Base-by-base conservation (phyloP, 2,113 vertebrate genomes). In the Bombycilla garrulus region DNA sequence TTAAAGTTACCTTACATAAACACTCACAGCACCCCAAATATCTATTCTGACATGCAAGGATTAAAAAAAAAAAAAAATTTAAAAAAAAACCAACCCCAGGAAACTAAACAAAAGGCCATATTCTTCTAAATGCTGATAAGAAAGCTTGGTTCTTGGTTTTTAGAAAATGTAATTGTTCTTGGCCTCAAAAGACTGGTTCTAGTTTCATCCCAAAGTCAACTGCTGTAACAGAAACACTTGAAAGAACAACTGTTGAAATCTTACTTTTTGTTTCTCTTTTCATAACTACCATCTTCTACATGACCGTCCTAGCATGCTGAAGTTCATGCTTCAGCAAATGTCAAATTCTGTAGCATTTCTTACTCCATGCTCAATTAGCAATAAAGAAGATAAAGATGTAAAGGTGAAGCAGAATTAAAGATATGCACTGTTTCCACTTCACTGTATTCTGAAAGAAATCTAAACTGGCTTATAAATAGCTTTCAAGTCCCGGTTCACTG, bases 281-380 rank as follows among this genome's bases (percentile, higher is more conserved):
- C 65, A 62, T 26, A 77, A 29, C 35, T 83, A 28, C 16, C 4
- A 10, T 45, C 51, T 82, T 54, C 64, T 71, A 77, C 33, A 24
- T 53, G 66, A 90, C 81, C 58, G 65, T 88, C 88, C 48, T 77
- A 80, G 85, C 23, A 80, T 0, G 0, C 26, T 58, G 56, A 6
- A 88, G 79, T 35, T 86, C 26, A 21, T 33, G 51, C 82, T 90
- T 93, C 88, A 93, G 69, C 70, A 88, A 94, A 90, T 66, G 72
- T 42, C 72, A 86, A 54, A 81, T 86, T 81, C 83, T 71, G 38
- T 19, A 88, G 44, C 44, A 33, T 60, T 88, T 91, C 72, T 71
- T 74, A 29, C n/a, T 73, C 58, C 36, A 67, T 0, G 6, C 56
- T 88, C 80, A 84, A 86, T 93, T 83, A 91, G 22, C 67, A 88